These are phyloP conservation scores for Orthosia incerta DNA, from an alignment of 2,888 invertebrate genomes.

Conservation along the genomic window DNA sequence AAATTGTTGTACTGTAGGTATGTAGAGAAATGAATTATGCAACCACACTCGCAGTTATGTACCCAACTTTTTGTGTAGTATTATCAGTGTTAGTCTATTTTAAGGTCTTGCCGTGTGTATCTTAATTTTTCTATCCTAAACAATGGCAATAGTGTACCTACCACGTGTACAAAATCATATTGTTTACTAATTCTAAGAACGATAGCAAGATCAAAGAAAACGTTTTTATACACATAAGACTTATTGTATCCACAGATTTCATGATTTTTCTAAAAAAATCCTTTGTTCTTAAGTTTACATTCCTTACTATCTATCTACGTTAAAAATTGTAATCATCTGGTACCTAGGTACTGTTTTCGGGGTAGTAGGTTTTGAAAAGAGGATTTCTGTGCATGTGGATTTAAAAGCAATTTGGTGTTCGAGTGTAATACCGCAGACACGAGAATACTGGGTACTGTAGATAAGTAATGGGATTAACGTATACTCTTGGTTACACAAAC, in stretches of 20 bases:
- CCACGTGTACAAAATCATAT: slow-evolving; percentile 5
- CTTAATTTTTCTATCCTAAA: slow-evolving; percentile 7
- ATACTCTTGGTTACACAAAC: slow-evolving; percentile 59
- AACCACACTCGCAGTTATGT: not conserved
- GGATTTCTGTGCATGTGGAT: slow-evolving; percentile 18
- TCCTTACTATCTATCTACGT: not conserved
- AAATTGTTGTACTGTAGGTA: too few relatives aligned
- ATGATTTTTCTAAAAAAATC: slow-evolving; percentile 33
- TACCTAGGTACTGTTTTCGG: slow-evolving; percentile 1
- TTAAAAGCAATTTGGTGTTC: slow-evolving; percentile 60
- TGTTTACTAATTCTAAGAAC: slow-evolving; percentile 34
- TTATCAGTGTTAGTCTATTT: not conserved
- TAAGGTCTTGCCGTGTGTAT: slow-evolving; percentile 4
- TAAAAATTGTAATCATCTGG: slow-evolving; percentile 21
- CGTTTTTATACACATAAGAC: slow-evolving; percentile 30
- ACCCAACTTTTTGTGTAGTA: not conserved
- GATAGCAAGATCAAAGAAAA: slow-evolving; percentile 36
- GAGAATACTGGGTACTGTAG: slow-evolving; percentile 48
- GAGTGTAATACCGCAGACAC: slow-evolving; percentile 56
- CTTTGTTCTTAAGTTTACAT: slow-evolving; percentile 41
- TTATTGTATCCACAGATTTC: slow-evolving; percentile 25
- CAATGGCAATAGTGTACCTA: not conserved
- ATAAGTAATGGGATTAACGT: slow-evolving; percentile 60
- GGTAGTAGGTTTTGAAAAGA: slow-evolving; percentile 27
- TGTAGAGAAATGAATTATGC: too few relatives aligned